Conservation (phyloP, 2,888 invertebrate species). For the Eristalis tenax region DNA sequence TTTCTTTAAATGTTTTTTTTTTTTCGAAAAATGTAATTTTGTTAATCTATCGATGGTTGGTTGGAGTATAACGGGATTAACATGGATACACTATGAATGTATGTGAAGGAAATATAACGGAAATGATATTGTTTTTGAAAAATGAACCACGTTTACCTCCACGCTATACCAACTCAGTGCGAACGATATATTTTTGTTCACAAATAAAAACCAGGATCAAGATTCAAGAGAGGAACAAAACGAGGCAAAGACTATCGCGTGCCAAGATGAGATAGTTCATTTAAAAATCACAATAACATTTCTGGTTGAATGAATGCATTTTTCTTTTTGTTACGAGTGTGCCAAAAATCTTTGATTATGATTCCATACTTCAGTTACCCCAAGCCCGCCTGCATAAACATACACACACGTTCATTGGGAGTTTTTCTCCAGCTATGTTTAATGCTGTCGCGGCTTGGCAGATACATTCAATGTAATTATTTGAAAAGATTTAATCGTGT, state of each 20-base stretch:
- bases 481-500: constrained; percentile 40
- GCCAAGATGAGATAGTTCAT: constrained; percentile 40
- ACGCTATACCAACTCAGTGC: not conserved
- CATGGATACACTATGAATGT: not conserved
- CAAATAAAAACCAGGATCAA: not conserved
- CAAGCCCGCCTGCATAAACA: constrained; percentile 18
- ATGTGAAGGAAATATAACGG: not conserved
- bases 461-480: constrained; percentile 16
- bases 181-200: not conserved
- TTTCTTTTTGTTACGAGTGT: not conserved
- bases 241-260: not conserved
- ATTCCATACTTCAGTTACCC: constrained; percentile 6
- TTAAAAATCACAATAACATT: constrained; percentile 57
- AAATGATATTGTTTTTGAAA: not conserved
- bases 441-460: constrained; percentile 19
- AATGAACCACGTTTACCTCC: not conserved
- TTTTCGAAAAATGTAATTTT: constrained; percentile 31
- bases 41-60: not conserved
- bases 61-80: not conserved
- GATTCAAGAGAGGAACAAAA: not conserved
- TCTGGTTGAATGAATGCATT: constrained; percentile 34
- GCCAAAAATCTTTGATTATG: constrained; percentile 20
- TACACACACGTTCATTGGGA: constrained; percentile 13
- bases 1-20: constrained; percentile 1
- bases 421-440: constrained; percentile 15